A percentile compares a stretch with the other conserved stretches of the same genome.
Evolutionary conservation across 2,113 vertebrate genomes (phyloP).

Genomic region (Paradoxurus hermaphroditus): DNA sequence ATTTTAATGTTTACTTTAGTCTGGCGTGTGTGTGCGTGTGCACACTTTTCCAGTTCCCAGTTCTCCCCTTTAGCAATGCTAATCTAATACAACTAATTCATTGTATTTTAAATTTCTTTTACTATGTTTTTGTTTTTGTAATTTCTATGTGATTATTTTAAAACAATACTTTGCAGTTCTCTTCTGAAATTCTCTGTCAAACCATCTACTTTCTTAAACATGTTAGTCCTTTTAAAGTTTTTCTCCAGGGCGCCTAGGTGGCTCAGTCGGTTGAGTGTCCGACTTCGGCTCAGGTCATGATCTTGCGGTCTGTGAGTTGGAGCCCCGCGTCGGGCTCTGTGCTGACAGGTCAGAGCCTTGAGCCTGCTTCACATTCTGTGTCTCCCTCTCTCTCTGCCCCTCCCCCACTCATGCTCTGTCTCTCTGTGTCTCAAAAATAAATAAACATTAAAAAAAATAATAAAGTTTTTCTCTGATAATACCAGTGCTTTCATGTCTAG

Average conservation of each 20-base stretch:
- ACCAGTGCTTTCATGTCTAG: not conserved
- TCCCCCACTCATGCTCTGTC: too few species aligned
- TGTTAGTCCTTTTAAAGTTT: not conserved
- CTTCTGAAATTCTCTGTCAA: not conserved
- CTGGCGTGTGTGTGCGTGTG: not conserved
- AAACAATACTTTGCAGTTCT: not conserved
- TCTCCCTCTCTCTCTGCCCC: too few species aligned
- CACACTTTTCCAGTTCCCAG: not conserved
- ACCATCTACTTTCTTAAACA: not conserved
- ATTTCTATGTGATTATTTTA: constrained; percentile 16
- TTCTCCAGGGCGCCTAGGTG: too few species aligned
- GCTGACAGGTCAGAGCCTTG: too few species aligned
- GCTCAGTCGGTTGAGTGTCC: too few species aligned
- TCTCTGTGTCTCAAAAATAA: too few species aligned
- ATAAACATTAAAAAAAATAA: too few species aligned
- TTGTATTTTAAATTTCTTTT: not conserved
- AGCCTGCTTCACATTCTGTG: too few species aligned
- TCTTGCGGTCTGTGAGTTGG: too few species aligned
- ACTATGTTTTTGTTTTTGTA: not conserved
- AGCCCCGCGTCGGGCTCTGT: too few species aligned
- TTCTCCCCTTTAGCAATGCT: not conserved
- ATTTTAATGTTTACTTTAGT: not conserved
- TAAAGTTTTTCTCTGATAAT: not conserved
- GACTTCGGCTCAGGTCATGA: too few species aligned
- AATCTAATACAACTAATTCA: not conserved